Base-by-base conservation (phyloP, 1,140 invertebrate species). In the Dreissena polymorpha region DNA sequence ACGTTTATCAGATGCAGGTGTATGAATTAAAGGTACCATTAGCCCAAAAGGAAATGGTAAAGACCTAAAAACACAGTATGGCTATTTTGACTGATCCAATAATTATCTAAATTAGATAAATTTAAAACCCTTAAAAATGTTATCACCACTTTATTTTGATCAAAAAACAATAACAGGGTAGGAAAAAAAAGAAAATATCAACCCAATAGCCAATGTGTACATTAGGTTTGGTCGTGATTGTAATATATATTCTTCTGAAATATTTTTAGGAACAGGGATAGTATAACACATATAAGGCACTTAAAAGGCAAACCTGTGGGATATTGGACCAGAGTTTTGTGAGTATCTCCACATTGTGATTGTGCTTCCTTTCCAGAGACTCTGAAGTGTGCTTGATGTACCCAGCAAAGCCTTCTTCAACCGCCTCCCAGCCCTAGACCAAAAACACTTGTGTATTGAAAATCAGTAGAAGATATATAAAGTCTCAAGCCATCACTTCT, bases 371-470 rank as follows among this genome's bases (percentile, higher is more conserved):
- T 86, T 93, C 94, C 90, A 97, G 95, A 65, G 94, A 93, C 57
- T 95, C 95, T 49, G 94, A 93, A 85, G 95, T 95, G 86, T 97
- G 95, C 55, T 97, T 95, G 53, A 97, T 93, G 88, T 96, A 97
- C 88, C 96, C 96, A 91, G 96, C 96, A 88, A 98, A 98, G 0
- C 96, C 96, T 93, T 97, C 96, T 90, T 97, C 97, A 64, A 97
- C 95, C 1, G 95, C 94, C 90, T 97, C 96, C 5, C 97, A 96
- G 93, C 95, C 95, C 96, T 97, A 89, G 75, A 92, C 93, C 86
- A 79, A 81, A 57, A 53, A 57, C 71, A n/a, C 18, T 68, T 16
- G 1, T 6, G 8, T 2, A 27, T 25, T n/a, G 18, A 7, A 68
- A 21, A 21, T 27, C 21, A 21, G 1, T 27, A 21, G 1, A 25